Evolutionary conservation across 2,888 invertebrate genomes (phyloP).

Genomic region (Arge pagana): DNA sequence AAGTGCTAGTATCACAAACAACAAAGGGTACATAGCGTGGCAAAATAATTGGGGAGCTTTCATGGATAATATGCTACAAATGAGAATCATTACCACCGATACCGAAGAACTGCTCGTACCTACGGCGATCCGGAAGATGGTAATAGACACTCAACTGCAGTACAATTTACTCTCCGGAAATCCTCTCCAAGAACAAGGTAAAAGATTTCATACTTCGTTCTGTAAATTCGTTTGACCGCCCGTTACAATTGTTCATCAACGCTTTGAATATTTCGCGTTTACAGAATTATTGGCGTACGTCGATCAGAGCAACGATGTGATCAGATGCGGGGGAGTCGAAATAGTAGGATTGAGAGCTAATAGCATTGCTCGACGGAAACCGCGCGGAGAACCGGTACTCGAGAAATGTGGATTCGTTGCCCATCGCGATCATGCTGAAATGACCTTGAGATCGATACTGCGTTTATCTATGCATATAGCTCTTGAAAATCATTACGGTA

Average conservation of each 20-base stretch:
- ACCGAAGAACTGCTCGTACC: constrained; percentile 63
- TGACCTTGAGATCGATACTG: constrained; percentile 53
- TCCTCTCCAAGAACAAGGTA: constrained; percentile 37
- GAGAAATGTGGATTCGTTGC: constrained; percentile 78
- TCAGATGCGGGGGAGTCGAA: constrained; percentile 76
- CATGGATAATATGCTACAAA: constrained; percentile 72
- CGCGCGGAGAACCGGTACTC: constrained; percentile 74
- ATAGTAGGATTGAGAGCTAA: constrained; percentile 77
- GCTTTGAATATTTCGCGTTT: no score
- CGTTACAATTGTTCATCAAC: no score
- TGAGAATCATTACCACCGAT: constrained; percentile 60
- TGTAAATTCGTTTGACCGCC: constrained; percentile 61
- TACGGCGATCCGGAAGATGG: constrained; percentile 62
- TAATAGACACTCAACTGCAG: constrained; percentile 62
- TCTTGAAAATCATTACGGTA: constrained; percentile 70
- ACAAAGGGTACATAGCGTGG: constrained; percentile 60
- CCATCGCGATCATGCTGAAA: constrained; percentile 52
- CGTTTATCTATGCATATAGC: constrained; percentile 71
- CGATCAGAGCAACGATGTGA: constrained; percentile 30
- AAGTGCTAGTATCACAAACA: constrained; percentile 57
- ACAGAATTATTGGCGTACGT: no score
- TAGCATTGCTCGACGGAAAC: constrained; percentile 71
- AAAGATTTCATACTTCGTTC: constrained; percentile 58
- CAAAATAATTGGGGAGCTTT: constrained; percentile 70
- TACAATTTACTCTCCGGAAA: constrained; percentile 45